These are phyloP conservation scores for Candoia aspera DNA, from an alignment of 2,113 vertebrate genomes.

Conservation along the genomic window DNA sequence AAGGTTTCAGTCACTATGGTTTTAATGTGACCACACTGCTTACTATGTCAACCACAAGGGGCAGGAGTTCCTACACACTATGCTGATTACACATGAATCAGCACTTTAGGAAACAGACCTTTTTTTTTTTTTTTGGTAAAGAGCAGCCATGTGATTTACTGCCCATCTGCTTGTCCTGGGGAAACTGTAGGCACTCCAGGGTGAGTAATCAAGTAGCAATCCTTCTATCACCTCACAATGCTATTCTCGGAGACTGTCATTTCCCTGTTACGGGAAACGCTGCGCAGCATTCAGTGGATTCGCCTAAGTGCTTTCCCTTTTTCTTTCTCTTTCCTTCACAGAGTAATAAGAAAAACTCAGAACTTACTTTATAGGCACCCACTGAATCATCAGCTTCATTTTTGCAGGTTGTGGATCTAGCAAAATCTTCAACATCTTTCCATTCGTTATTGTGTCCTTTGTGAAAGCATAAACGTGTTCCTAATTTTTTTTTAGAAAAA, in stretches of 20 bases:
- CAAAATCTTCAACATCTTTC: slow-evolving; percentile 92
- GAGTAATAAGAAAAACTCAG: neutral
- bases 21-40: neutral
- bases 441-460: slow-evolving; percentile 90
- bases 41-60: neutral
- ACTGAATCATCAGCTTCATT: slow-evolving; percentile 80
- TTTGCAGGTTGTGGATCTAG: slow-evolving; percentile 81
- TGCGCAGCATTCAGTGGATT: neutral
- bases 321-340: neutral
- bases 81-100: neutral
- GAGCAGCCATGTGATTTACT: neutral
- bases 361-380: slow-evolving; percentile 81
- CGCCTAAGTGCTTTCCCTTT: neutral
- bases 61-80: neutral
- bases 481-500: slow-evolving; percentile 67
- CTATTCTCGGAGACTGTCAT: neutral
- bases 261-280: neutral
- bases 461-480: slow-evolving; percentile 94
- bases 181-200: neutral
- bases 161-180: neutral
- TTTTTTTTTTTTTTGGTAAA: neutral
- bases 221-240: neutral
- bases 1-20: neutral
- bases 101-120: neutral
- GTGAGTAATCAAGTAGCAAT: neutral